Percentiles rank a stretch among this genome's conserved stretches.
phyloP scores from a whole-genome alignment of 2,888 invertebrate genomes.

The Eumerus sabulonum region DNA sequence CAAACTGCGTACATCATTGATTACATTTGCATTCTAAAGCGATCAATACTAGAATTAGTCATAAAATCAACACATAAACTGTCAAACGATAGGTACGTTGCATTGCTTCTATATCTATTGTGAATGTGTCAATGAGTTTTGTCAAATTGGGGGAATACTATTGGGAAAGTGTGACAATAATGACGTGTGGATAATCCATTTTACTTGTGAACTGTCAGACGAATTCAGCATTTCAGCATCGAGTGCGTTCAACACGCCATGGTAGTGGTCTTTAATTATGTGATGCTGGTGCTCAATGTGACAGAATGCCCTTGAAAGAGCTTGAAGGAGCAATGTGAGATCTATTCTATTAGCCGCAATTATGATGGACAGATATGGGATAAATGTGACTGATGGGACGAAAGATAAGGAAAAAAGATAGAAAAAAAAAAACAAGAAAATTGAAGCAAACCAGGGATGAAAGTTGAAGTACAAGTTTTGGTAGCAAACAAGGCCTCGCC shows the following conservation, averaged over 20 bases:
- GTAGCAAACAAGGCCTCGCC: conserved; percentile 43
- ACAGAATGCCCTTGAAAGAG: conserved; percentile 19
- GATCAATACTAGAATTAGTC: conserved; percentile 34
- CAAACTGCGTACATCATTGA: conserved; percentile 57
- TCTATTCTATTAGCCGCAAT: conserved; percentile 64
- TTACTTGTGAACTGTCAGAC: conserved; percentile 63
- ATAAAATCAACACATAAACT: conserved; percentile 32
- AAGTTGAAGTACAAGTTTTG: conserved; percentile 19
- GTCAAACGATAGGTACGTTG: not conserved
- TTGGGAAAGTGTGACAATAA: conserved; percentile 49
- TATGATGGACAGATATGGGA: conserved; percentile 68
- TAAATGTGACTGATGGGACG: conserved; percentile 57
- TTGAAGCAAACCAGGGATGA: no score
- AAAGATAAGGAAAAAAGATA: conserved; percentile 23
- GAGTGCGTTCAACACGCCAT: conserved; percentile 27
- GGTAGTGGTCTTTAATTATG: conserved; percentile 57
- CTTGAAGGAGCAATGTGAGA: conserved; percentile 21
- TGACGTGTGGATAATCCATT: conserved; percentile 60
- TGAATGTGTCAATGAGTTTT: no score
- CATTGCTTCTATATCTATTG: no score
- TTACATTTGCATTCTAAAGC: conserved; percentile 58
- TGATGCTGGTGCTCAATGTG: not conserved
- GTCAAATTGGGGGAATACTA: not conserved
- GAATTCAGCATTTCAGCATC: conserved; percentile 16
- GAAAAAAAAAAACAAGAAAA: conserved; percentile 12